Conservation (phyloP, 1,140 invertebrate genomes). For the Elymnias hypermnestra region DNA sequence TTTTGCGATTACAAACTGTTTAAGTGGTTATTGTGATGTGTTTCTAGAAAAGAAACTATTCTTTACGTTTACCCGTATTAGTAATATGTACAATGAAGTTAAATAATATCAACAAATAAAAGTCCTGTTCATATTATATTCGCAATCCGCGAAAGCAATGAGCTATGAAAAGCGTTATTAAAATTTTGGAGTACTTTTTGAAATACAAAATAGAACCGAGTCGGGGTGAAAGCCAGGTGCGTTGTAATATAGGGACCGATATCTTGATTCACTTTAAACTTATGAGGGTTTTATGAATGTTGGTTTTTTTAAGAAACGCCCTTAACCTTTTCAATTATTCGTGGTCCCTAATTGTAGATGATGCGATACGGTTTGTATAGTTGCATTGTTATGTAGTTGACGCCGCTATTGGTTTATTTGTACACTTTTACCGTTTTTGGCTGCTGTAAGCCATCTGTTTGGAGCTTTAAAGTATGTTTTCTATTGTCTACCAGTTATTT, state of each 20-base stretch:
- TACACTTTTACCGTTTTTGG: slow-evolving; percentile 34
- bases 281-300: slow-evolving; percentile 62
- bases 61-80: slow-evolving; percentile 19
- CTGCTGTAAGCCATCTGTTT: slow-evolving; percentile 44
- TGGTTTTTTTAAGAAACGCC: slow-evolving; percentile 50
- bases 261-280: slow-evolving; percentile 66
- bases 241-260: slow-evolving; percentile 41
- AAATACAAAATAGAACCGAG: slow-evolving; percentile 33
- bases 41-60: slow-evolving; percentile 1
- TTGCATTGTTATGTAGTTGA: slow-evolving; percentile 52
- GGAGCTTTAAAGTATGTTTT: slow-evolving; percentile 34
- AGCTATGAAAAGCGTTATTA: slow-evolving; percentile 54
- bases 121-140: slow-evolving; percentile 31
- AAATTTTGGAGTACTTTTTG: slow-evolving; percentile 50
- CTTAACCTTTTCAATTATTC: slow-evolving; percentile 69
- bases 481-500: slow-evolving; percentile 26
- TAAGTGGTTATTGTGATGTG: slow-evolving; percentile 6
- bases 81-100: slow-evolving; percentile 19
- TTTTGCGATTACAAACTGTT: slow-evolving; percentile 11
- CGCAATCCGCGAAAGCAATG: slow-evolving; percentile 49
- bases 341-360: slow-evolving; percentile 70
- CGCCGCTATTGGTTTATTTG: slow-evolving; percentile 59
- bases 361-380: slow-evolving; percentile 46
- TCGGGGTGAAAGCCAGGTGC: slow-evolving; percentile 67
- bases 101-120: slow-evolving; percentile 28